Base-by-base conservation (phyloP, 2,888 invertebrate species). In the Hyposoter didymator region DNA sequence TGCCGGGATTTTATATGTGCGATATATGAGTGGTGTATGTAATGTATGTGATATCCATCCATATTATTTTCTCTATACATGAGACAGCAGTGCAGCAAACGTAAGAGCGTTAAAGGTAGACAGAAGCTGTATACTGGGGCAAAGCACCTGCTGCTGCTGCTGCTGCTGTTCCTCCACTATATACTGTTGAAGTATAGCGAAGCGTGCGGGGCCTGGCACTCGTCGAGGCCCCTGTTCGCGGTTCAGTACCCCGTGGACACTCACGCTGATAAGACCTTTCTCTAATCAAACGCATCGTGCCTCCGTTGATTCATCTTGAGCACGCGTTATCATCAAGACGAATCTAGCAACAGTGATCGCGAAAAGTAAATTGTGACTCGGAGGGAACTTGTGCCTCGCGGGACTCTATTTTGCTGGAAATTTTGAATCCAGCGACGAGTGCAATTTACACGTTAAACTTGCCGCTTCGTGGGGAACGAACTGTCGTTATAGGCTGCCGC, bases 171-270 rank as follows among this genome's bases (percentile, higher is more conserved):
- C 92, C 90, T 90, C 91, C 90, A 91, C 90, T 89, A 49, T 64
- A 55, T 78, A 72, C 59, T 49, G 88, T 84, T 79, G 78, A 86
- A 75, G 88, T 87, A 88, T 78, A 87, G 87, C 84, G 86, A 90
- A 88, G 89, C 83, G 74, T 74, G 90, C 89, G 89, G 89, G 85
- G 88, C 88, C 86, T 88, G 88, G 83, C 88, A 88, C 89, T 89
- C 88, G 85, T 88, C 88, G 89, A 87, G 88, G 86, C 84, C 88
- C 84, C 86, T 76, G 87, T 75, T 78, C 88, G 89, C 87, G 89
- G 90, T 91, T 91, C 92, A 92, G 92, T 92, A 91, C 90, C 90
- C 90, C 90, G 91, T 89, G 90, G 89, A 91, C 92, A 89, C 88
- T 92, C 92, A 90, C 89, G 90, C 90, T 91, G 92, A 92, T 92